phyloP scores from a whole-genome alignment of 2,888 invertebrate species.

The Dryobotodes eremita region DNA sequence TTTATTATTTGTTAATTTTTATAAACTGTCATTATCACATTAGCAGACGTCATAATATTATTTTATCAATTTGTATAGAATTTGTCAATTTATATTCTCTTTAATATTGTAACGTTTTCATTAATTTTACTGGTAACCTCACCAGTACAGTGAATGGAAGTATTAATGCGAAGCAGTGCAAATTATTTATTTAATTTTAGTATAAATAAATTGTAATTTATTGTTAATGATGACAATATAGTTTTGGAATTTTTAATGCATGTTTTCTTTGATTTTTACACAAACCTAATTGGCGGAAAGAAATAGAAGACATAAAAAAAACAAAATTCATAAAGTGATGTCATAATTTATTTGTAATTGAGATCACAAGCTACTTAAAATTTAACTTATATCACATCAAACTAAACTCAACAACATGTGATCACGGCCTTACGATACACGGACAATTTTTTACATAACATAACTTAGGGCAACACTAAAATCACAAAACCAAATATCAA shows the following conservation, averaged over 20 bases:
- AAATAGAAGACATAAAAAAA: constrained; percentile 5
- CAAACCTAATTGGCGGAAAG: not conserved
- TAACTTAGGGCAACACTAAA: constrained; percentile 51
- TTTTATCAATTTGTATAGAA: constrained; percentile 40
- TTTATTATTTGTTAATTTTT: constrained; percentile 71
- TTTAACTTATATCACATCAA: constrained; percentile 81
- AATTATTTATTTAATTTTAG: constrained; percentile 78
- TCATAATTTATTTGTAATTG: constrained; percentile 85
- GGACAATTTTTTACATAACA: constrained; percentile 64
- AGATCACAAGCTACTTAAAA: constrained; percentile 88
- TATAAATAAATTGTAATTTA: constrained; percentile 81
- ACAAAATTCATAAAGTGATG: constrained; percentile 70
- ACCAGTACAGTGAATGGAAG: constrained; percentile 45
- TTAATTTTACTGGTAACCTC: constrained; percentile 41
- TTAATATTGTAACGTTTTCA: constrained; percentile 31
- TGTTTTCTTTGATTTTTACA: constrained; percentile 39
- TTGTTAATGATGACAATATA: constrained; percentile 85
- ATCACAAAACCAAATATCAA: constrained; percentile 52
- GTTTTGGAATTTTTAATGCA: constrained; percentile 79
- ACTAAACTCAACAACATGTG: constrained; percentile 71
- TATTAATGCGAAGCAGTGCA: constrained; percentile 73
- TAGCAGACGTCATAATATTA: constrained; percentile 42
- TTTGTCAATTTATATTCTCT: constrained; percentile 32
- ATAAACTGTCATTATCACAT: constrained; percentile 66
- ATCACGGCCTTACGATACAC: constrained; percentile 60